phyloP scores from a whole-genome alignment of 37 sponge, comb jelly and placozoan species.

The Petrosia ficiformis region DNA sequence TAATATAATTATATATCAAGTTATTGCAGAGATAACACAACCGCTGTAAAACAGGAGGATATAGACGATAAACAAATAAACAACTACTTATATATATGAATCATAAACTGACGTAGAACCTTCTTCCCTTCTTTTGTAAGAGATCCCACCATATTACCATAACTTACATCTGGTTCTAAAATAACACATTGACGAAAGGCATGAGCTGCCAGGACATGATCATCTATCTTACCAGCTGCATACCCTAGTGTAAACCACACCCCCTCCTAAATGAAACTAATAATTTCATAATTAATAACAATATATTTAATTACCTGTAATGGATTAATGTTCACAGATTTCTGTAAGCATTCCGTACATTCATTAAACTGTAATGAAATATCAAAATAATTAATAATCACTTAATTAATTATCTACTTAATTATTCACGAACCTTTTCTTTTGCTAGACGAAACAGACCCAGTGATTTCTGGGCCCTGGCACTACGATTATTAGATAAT shows the following conservation, averaged over 20 bases:
- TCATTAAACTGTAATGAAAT: slow-evolving; percentile 49
- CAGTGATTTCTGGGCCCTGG: slow-evolving; percentile 81
- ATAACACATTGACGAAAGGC: slow-evolving; percentile 71
- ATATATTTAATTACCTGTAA: slow-evolving; percentile 46
- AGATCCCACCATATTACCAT: neutral
- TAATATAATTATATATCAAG: too few species aligned
- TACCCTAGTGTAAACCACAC: slow-evolving; percentile 93
- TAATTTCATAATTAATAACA: neutral
- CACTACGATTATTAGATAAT: slow-evolving; percentile 58
- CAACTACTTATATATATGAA: too few species aligned
- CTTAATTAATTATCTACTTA: neutral
- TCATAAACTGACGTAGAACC: too few species aligned
- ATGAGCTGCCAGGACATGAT: slow-evolving; percentile 54
- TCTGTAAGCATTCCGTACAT: slow-evolving; percentile 51
- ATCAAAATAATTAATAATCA: neutral
- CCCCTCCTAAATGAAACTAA: slow-evolving; percentile 42
- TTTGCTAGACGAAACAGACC: slow-evolving; percentile 70
- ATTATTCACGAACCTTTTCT: slow-evolving; percentile 37
- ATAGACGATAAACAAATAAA: too few species aligned
- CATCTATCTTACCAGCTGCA: slow-evolving; percentile 64
- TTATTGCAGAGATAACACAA: too few species aligned
- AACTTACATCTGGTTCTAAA: slow-evolving; percentile 76
- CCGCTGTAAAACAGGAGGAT: too few species aligned
- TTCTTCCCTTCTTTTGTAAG: too few species aligned
- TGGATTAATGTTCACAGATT: slow-evolving; percentile 57